These are phyloP conservation scores for Sturnus vulgaris DNA, from an alignment of 2,113 vertebrate species.

Conservation along the genomic window DNA sequence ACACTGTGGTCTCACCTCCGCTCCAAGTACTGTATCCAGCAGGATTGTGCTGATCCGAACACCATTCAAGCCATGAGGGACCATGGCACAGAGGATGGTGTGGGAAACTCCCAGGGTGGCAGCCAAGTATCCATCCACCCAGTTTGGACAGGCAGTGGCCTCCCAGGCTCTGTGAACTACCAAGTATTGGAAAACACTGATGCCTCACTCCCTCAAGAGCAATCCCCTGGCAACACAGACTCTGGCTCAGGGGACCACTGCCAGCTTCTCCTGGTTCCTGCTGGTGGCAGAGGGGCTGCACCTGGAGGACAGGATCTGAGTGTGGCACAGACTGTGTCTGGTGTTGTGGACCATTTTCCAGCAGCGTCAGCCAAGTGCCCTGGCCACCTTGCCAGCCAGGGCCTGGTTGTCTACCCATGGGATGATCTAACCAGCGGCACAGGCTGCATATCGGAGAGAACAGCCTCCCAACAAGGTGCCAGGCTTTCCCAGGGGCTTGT, in stretches of 20 bases:
- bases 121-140: not conserved
- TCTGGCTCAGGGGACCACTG: not conserved
- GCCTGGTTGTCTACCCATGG: not conserved
- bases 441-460: not conserved
- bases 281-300: not conserved
- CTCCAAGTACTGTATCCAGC: conserved; percentile 57
- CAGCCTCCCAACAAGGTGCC: not conserved
- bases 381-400: not conserved
- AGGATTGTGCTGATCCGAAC: conserved; percentile 52
- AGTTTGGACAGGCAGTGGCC: not conserved
- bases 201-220: not conserved
- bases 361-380: not conserved
- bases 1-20: conserved; percentile 87
- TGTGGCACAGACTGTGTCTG: not conserved
- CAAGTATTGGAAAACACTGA: not conserved
- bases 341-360: not conserved
- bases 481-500: not conserved
- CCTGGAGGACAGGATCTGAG: not conserved
- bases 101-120: not conserved
- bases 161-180: not conserved
- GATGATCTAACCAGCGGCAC: not conserved
- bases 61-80: conserved; percentile 55
- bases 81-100: not conserved
- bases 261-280: not conserved
- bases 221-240: not conserved